Evolutionary conservation across 2,797 vertebrate genomes (phyloP), one percentile per base, ranked within the genome.

Genomic region (Artibeus lituratus): DNA sequence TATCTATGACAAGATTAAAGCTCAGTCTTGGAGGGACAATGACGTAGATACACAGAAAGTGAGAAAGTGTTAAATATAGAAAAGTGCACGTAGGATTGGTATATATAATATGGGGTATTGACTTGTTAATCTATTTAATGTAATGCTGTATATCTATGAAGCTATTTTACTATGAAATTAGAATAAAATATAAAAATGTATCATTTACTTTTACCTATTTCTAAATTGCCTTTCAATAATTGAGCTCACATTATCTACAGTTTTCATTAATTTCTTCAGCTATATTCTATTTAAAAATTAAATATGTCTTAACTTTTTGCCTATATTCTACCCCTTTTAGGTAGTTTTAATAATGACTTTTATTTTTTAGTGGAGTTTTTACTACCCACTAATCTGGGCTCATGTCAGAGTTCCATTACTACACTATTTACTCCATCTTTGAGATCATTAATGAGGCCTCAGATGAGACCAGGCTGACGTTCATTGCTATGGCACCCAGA

Each of bases 401-500:
- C 93, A 80, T 92, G 87, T 97, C 55, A 96, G 92, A 94, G 76
- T 95, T 96, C 95, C 89, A 97, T 97, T 97, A 95, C 77, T 72
- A 78, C n/a, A 53, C 77, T 96, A 92, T 97, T 97, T 96, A 94
- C 82, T 93, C 73, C 12, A 0, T 85, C 57, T 96, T 83, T 91
- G 37, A 83, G 80, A 92, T 94, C 87, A 93, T 96, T 96, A 96
- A 93, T 81, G 91, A 97, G 77, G 72, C 85, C 96, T 94, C 73
- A 92, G 83, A 65, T 62, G 67, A 88, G 42, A 94, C 44, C 62
- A 96, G 74, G 6, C 87, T 93, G 84, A 82, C 84, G 96, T 96
- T 96, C 95, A 95, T 93, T 42, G 53, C 95, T 96, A 85, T 87
- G 95, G 86, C 22, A 95, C 65, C 65, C 67, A 47, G 57, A 39